phyloP scores from a whole-genome alignment of 2,888 invertebrate genomes.

The Lepeophtheirus nordmannii region DNA sequence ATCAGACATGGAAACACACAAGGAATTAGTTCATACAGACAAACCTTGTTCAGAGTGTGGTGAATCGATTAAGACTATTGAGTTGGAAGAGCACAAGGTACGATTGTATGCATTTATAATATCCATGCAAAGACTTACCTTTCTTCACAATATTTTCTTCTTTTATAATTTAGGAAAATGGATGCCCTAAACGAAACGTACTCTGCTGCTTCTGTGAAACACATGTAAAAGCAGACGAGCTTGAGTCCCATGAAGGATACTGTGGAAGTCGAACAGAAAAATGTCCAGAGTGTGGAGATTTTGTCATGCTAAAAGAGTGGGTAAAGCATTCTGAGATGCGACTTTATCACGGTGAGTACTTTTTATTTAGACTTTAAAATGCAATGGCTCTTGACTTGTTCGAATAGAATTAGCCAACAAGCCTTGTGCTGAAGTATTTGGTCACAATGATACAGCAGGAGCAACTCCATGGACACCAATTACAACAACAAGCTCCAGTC shows the following conservation, averaged over 20 bases:
- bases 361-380: background rate
- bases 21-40: too few species aligned
- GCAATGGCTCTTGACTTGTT: background rate
- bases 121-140: too few species aligned
- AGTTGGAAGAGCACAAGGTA: too few species aligned
- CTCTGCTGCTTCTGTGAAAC: conserved; percentile 51
- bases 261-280: conserved; percentile 55
- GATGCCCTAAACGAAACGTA: conserved; percentile 43
- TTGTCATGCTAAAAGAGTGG: conserved; percentile 52
- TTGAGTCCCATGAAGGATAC: conserved; percentile 49
- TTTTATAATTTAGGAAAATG: conserved; percentile 36
- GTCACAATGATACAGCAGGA: background rate
- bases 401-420: conserved; percentile 11
- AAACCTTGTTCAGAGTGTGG: too few species aligned
- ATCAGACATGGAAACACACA: background rate
- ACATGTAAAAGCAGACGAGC: conserved; percentile 44
- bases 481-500: background rate
- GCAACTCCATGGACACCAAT: background rate
- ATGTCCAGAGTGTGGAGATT: conserved; percentile 49
- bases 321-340: conserved; percentile 49
- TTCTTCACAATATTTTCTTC: background rate
- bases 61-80: too few species aligned
- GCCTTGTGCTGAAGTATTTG: conserved; percentile 10
- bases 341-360: conserved; percentile 42
- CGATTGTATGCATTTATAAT: too few species aligned